These are phyloP conservation scores for Ispidina picta DNA, from an alignment of 2,797 vertebrate genomes.

Conservation along the genomic window DNA sequence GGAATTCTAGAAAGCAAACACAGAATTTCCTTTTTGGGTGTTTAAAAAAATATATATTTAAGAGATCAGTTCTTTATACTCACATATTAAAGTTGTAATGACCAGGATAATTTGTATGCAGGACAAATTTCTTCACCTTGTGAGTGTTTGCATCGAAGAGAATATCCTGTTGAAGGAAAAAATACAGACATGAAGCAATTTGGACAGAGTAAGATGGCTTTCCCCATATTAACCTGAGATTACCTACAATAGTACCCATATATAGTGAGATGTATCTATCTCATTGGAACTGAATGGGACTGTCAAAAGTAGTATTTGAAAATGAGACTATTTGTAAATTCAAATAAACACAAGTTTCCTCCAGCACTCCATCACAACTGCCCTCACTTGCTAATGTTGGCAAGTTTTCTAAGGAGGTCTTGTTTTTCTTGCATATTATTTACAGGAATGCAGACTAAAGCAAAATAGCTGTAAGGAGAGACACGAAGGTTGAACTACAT, in stretches of 20 bases:
- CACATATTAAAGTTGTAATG: constrained; percentile 99
- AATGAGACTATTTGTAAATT: neutral
- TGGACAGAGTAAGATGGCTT: neutral
- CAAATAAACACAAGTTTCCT: neutral
- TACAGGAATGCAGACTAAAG: neutral
- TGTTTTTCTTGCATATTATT: neutral
- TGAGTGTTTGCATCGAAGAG: constrained; percentile 97
- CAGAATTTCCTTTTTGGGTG: neutral
- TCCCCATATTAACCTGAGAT: neutral
- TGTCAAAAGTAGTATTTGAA: neutral
- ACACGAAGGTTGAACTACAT: neutral
- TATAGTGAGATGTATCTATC: accelerated
- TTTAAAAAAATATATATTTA: neutral
- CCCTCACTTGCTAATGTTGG: neutral
- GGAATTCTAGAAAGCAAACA: neutral
- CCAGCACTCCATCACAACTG: neutral
- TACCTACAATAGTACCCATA: neutral
- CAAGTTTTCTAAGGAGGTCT: neutral
- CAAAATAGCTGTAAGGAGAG: neutral
- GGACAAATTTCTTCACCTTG: constrained; percentile 98
- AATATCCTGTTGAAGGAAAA: constrained; percentile 86
- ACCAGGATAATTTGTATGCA: constrained; percentile 97
- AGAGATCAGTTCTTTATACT: constrained; percentile 62
- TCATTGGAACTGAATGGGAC: neutral
- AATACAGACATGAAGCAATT: neutral